Evolutionary conservation across 2,113 vertebrate species (phyloP).

Genomic region (Podarcis raffonei): DNA sequence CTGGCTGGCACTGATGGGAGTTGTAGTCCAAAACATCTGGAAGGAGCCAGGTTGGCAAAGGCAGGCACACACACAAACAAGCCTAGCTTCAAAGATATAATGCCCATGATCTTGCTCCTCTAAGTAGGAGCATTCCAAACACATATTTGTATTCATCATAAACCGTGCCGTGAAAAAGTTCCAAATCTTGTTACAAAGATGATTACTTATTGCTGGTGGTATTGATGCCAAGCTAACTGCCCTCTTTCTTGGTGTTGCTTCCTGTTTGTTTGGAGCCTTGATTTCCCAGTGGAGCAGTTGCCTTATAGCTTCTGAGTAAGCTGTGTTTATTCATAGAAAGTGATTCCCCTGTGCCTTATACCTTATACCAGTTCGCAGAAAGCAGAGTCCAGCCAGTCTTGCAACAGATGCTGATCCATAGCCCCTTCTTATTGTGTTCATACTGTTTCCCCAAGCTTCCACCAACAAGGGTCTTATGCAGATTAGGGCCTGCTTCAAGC

Average conservation of each 20-base stretch:
- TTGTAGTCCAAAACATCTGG: too few relatives aligned
- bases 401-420: not conserved
- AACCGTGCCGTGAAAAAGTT: not conserved
- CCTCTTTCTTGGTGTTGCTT: not conserved
- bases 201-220: not conserved
- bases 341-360: not conserved
- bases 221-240: not conserved
- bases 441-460: not conserved
- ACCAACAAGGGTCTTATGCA: not conserved
- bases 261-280: not conserved
- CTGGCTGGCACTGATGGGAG: too few relatives aligned
- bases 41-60: too few relatives aligned
- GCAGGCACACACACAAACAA: not conserved
- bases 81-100: not conserved
- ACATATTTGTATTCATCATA: not conserved
- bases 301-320: not conserved
- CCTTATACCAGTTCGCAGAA: not conserved
- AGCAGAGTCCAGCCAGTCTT: not conserved
- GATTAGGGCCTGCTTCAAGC: not conserved
- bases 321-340: not conserved
- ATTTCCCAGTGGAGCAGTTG: not conserved
- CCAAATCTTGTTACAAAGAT: not conserved
- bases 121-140: not conserved
- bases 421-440: not conserved
- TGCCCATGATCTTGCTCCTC: not conserved